Conservation (phyloP, 2,797 vertebrate genomes). For the Micromesistius poutassou region DNA sequence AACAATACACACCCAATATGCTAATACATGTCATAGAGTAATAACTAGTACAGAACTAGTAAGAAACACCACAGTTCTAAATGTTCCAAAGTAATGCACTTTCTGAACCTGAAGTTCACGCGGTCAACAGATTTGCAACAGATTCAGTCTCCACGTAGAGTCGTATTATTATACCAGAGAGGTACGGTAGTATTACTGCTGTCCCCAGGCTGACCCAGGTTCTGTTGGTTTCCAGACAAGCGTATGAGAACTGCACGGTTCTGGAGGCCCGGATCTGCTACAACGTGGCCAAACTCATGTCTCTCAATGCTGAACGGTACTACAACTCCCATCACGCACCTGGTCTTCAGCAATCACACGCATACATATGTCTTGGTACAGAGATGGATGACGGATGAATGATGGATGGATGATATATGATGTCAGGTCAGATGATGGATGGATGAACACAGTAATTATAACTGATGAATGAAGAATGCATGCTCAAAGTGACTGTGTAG, state of each 20-base stretch:
- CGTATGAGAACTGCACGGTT: conserved; percentile 90
- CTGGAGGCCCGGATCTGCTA: conserved; percentile 93
- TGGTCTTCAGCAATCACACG: neutral
- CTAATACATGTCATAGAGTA: neutral
- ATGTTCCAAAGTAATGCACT: neutral
- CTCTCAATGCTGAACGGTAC: conserved; percentile 89
- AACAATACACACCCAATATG: neutral
- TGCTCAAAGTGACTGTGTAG: neutral
- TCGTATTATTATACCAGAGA: too few relatives aligned
- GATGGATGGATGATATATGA: neutral
- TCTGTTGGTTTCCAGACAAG: conserved; percentile 74
- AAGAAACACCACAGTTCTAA: too few relatives aligned
- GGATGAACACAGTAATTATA: neutral
- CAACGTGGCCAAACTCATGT: conserved; percentile 92
- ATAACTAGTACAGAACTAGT: neutral
- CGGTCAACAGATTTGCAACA: too few relatives aligned
- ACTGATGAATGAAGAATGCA: neutral
- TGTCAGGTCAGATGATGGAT: neutral
- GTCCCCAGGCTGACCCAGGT: neutral
- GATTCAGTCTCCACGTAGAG: too few relatives aligned
- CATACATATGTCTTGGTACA: neutral
- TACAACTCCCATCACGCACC: neutral
- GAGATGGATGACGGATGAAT: neutral
- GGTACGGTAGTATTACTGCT: neutral
- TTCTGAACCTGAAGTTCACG: neutral